Percentiles rank a stretch among this genome's conserved stretches.
These are phyloP conservation scores for Upupa epops DNA, from an alignment of 2,113 vertebrate genomes.

Conservation along the genomic window DNA sequence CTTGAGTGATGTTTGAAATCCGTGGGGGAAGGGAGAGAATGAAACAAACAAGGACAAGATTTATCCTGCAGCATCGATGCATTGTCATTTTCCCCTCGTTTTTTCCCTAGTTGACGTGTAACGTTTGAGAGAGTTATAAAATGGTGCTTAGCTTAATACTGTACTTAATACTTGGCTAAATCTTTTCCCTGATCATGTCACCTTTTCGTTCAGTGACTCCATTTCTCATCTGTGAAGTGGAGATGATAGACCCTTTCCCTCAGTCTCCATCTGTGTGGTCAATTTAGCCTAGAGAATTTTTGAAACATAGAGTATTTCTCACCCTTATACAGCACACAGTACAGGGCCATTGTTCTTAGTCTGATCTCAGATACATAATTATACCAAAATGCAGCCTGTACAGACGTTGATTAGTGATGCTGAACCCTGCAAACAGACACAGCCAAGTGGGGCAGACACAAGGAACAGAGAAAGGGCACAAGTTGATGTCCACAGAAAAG, in stretches of 20 bases:
- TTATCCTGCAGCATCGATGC: background rate
- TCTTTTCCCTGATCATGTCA: background rate
- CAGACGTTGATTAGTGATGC: background rate
- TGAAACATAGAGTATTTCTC: background rate
- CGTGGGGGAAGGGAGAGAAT: background rate
- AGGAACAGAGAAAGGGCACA: background rate
- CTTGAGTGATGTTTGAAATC: background rate
- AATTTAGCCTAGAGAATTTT: background rate
- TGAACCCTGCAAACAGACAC: background rate
- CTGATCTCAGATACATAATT: background rate
- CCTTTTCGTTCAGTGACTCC: background rate
- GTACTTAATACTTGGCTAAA: background rate
- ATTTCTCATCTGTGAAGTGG: background rate
- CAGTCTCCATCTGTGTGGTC: background rate
- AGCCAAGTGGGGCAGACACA: background rate
- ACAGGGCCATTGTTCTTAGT: background rate
- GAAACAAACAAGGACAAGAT: background rate
- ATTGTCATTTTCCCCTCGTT: background rate
- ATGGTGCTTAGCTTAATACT: background rate
- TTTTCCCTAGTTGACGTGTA: background rate
- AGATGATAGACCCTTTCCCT: background rate
- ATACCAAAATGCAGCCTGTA: background rate
- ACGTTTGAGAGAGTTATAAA: constrained; percentile 5
- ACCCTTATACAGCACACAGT: rapidly evolving
- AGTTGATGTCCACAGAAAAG: background rate